These are phyloP conservation scores for Actinernus sp. DNA, from an alignment of 92 coral and sea anemone species.

Conservation along the genomic window DNA sequence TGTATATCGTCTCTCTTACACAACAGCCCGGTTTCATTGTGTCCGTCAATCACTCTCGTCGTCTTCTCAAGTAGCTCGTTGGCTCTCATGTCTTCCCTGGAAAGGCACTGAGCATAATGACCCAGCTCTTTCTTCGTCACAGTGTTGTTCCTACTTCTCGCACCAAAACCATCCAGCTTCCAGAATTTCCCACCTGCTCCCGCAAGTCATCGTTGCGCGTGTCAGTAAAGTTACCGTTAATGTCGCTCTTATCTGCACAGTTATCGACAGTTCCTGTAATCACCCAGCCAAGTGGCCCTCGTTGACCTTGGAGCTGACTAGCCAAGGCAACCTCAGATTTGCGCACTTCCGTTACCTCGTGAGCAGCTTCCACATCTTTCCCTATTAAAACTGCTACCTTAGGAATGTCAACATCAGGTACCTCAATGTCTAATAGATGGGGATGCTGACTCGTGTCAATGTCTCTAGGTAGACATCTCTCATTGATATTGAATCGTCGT, in stretches of 20 bases:
- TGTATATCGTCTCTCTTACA: slow-evolving; percentile 14
- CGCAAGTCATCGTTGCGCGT: slow-evolving; percentile 9
- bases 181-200: no score
- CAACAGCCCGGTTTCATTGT: slow-evolving; percentile 45
- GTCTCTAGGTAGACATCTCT: no score
- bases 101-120: no score
- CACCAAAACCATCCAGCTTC: no score
- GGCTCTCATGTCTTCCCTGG: slow-evolving; percentile 40
- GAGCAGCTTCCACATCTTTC: slow-evolving; percentile 35
- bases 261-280: no score
- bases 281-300: no score
- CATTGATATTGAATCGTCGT: no score
- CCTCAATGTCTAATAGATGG: slow-evolving; percentile 40
- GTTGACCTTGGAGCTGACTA: slow-evolving; percentile 14
- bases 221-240: background rate
- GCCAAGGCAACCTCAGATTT: slow-evolving; percentile 14
- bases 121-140: no score
- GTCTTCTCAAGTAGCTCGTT: slow-evolving; percentile 36
- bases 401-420: slow-evolving; percentile 38
- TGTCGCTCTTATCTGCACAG: background rate
- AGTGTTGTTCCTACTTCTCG: no score
- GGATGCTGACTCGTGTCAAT: no score
- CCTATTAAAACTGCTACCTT: slow-evolving; percentile 58
- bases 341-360: no score
- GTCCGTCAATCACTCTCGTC: slow-evolving; percentile 26